These are phyloP conservation scores for Carassius gibelio DNA, from an alignment of 2,113 vertebrate genomes.

Conservation along the genomic window DNA sequence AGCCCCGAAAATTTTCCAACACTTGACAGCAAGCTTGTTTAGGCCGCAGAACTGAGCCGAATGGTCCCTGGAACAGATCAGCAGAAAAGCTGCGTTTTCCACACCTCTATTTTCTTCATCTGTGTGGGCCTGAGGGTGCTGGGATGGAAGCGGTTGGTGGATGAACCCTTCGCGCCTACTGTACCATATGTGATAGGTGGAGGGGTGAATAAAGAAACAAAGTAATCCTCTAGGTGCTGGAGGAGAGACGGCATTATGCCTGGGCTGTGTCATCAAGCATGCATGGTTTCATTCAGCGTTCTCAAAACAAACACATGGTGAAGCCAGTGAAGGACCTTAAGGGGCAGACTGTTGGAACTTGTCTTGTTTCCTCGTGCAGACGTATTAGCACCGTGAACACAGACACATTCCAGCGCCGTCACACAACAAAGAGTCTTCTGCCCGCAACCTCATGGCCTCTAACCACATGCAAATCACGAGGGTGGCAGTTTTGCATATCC, in stretches of 20 bases:
- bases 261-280: constrained; percentile 30
- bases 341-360: constrained; percentile 52
- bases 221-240: constrained; percentile 30
- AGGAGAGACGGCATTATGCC: constrained; percentile 34
- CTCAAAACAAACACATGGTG: constrained; percentile 39
- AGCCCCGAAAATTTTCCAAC: constrained; percentile 36
- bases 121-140: background rate
- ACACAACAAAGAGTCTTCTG: constrained; percentile 49
- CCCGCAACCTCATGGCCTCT: constrained; percentile 24
- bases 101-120: constrained; percentile 17
- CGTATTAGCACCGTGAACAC: constrained; percentile 51
- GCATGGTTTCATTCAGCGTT: constrained; percentile 36
- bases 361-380: constrained; percentile 34
- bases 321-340: constrained; percentile 37
- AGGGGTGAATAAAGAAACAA: constrained; percentile 30
- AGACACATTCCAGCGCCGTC: constrained; percentile 46
- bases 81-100: constrained; percentile 36
- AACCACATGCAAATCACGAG: constrained; percentile 53
- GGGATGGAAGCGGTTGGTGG: constrained; percentile 14
- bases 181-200: constrained; percentile 2
- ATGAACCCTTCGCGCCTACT: background rate
- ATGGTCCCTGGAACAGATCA: constrained; percentile 37
- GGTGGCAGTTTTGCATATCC: constrained; percentile 51
- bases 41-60: constrained; percentile 33
- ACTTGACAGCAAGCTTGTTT: constrained; percentile 44